Conservation (phyloP, 2,113 vertebrate genomes). For the Thoracochromis brauschi region DNA sequence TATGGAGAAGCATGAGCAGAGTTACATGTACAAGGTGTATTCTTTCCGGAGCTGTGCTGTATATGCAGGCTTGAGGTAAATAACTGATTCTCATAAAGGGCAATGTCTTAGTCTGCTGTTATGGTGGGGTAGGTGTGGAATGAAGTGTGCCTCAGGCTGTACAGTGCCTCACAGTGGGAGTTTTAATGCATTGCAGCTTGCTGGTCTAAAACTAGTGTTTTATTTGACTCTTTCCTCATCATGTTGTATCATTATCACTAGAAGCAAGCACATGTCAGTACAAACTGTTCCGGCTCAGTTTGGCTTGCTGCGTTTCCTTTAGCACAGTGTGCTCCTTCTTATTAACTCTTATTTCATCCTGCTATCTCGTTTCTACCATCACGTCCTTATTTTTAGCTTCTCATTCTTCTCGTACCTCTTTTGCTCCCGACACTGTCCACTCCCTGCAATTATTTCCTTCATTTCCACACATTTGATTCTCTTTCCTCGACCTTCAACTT, state of each 20-base stretch:
- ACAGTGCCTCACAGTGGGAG: constrained; percentile 32
- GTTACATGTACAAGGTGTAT: background rate
- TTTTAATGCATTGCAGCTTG: background rate
- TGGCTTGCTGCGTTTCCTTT: background rate
- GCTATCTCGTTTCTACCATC: background rate
- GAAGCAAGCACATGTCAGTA: background rate
- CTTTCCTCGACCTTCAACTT: background rate
- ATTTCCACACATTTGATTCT: background rate
- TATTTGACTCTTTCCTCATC: background rate
- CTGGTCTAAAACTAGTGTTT: background rate
- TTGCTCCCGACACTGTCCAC: background rate
- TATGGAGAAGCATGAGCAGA: background rate
- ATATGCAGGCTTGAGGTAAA: background rate
- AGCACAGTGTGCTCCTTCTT: background rate
- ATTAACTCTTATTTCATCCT: background rate
- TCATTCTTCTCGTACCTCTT: background rate
- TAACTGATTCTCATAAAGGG: background rate
- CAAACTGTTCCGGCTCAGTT: background rate
- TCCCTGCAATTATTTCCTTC: background rate
- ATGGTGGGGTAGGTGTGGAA: background rate
- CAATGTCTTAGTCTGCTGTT: background rate
- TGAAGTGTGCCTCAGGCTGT: background rate
- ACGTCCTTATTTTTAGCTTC: background rate
- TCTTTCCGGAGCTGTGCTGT: background rate
- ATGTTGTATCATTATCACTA: background rate